Base-by-base conservation (phyloP, 2,113 vertebrate genomes). In the Myanophis thanlyinensis region DNA sequence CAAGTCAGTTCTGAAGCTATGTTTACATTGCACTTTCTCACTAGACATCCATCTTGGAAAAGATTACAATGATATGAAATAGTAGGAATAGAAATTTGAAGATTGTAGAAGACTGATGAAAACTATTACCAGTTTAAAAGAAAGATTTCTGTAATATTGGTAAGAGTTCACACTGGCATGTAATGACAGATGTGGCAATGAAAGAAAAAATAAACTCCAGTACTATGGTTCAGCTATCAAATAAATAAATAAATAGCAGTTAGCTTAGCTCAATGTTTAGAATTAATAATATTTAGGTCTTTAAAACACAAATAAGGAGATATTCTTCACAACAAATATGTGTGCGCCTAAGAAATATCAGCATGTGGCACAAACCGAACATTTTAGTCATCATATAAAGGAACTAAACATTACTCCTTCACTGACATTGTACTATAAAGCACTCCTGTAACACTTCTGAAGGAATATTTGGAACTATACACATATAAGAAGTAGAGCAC, bases 1-100 rank as follows among this genome's bases (percentile, higher is more conserved):
- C 90, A 89, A 94, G 87, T 89, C 52, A 91, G 90, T 96, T 96
- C 93, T 96, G 95, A 94, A 95, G 94, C 93, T 95, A 88, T 93
- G 80, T 93, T 91, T 48, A 25, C 9, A 35, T 91, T 95, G 94
- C 94, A 96, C 89, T 93, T 95, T 91, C 94, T 67, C 62, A 80
- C 5, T 18, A 80, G 35, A 67, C 15, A 20, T 91, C 86, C 90
- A 80, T 67, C 30, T 0, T 67, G 59, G 30, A n/a, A 67, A 67
- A 67, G 30, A n/a, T n/a, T 67, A 67, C n/a, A 67, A 30, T 4
- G 11, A 62, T 12, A 12, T 62, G 59, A 11, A 62, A 13, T 62
- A 30, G 9, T 67, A 35, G 62, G 62, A 35, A 5, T 67, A 67
- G 62, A 67, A 67, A 67, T 67, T 35, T 67, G 62, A 67, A 67